phyloP scores from a whole-genome alignment of 2,113 vertebrate species.

The Platysternon megacephalum region DNA sequence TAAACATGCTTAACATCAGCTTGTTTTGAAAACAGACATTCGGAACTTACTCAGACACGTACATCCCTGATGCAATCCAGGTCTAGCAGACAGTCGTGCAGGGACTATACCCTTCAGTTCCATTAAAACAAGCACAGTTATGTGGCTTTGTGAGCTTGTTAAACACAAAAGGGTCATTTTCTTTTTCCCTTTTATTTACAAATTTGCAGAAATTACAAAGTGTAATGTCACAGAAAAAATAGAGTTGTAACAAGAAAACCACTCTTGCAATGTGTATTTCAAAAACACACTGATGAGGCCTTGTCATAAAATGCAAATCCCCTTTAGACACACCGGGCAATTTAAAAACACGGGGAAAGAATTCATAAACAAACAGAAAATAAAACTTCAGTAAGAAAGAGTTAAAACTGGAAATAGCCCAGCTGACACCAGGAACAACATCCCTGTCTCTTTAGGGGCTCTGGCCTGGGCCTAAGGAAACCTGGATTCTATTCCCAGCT shows the following conservation, averaged over 20 bases:
- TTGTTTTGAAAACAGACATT: neutral
- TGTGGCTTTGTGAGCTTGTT: neutral
- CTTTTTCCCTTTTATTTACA: neutral
- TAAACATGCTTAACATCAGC: neutral
- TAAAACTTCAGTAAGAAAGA: accelerated
- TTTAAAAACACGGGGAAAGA: neutral
- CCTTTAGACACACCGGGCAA: neutral
- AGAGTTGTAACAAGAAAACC: neutral
- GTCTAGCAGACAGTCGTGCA: neutral
- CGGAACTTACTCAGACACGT: accelerated
- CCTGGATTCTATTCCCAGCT: neutral
- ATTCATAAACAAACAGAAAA: neutral
- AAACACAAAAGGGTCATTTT: neutral
- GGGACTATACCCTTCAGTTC: accelerated
- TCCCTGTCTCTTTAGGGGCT: neutral
- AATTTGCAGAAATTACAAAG: neutral
- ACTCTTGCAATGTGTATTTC: neutral
- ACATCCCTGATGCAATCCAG: neutral
- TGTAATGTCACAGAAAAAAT: neutral
- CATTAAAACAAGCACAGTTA: neutral
- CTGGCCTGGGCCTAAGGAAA: neutral
- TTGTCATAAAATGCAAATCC: neutral
- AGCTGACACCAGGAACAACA: neutral
- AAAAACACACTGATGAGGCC: neutral
- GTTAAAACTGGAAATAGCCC: neutral